Evolutionary conservation across 2,113 vertebrate genomes (phyloP).

Genomic region (Pitta sordida): DNA sequence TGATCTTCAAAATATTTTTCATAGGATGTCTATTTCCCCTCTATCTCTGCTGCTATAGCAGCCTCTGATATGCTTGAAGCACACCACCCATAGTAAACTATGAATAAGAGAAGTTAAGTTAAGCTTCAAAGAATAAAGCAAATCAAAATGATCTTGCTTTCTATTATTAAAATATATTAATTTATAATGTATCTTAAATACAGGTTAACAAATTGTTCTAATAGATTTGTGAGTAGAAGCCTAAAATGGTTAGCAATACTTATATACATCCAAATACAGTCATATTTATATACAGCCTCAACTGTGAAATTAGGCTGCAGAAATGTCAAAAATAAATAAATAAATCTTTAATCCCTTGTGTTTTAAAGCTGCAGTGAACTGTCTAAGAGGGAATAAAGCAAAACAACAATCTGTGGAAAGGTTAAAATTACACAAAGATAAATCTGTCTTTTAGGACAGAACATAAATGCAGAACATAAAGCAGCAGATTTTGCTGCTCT

Average conservation of each 20-base stretch:
- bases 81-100: background rate
- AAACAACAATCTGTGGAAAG: background rate
- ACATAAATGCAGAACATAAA: background rate
- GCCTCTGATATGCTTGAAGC: background rate
- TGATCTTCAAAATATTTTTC: background rate
- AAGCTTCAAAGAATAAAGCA: background rate
- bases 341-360: background rate
- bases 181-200: background rate
- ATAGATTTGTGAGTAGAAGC: background rate
- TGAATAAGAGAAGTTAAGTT: background rate
- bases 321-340: background rate
- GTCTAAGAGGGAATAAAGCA: background rate
- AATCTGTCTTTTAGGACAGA: background rate
- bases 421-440: background rate
- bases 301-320: background rate
- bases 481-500: background rate
- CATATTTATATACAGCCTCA: background rate
- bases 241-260: background rate
- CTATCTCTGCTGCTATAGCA: background rate
- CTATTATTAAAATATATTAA: background rate
- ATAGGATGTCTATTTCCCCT: background rate
- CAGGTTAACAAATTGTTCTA: background rate
- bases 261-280: too few species aligned
- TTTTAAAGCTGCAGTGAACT: background rate
- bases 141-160: background rate